Evolutionary conservation across 2,113 vertebrate genomes (phyloP), one percentile per base, ranked within the genome.

Genomic region (Bos taurus): DNA sequence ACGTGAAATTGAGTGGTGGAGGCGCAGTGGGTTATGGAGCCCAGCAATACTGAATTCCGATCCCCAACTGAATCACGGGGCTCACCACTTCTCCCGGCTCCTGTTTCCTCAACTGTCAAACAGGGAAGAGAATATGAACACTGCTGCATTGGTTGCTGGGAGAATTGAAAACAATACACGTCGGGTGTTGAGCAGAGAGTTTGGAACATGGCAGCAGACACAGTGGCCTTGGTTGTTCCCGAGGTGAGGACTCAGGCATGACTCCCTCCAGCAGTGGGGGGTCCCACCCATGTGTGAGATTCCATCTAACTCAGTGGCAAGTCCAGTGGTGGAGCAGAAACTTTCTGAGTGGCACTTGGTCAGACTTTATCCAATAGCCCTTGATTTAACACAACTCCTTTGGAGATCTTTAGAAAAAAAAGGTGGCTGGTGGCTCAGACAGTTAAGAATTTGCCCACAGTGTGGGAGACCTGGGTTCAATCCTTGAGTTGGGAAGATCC

Each of bases 161-260:
- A 85, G 56, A 84, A 60, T 2, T 50, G 78, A 85, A 48, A 83
- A 33, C 23, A 64, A 1, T 10, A 9, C 6, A 10, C 7, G n/a
- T 2, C 13, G 48, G 54, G 17, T 21, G 56, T 9, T n/a, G 13
- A 54, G 82, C 28, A 23, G n/a, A 48, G n/a, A 52, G 78, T 28
- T 7, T 2, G 4, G 26, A 52, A 57, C 2, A 7, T 0, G 1
- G 30, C 62, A 26, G 74, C 78, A 17, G 54, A 23, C 0, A 10
- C 0, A 33, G 43, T 10, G 62, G 71, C 54, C 46, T 59, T 74
- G 9, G 23, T 40, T 43, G 40, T 30, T 67, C 48, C 26, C 7
- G 4, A 30, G 1, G 33, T 10, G 30, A 60, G 15, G 59, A 33
- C 40, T 25, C 48, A 40, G 62, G 23, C 1, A 0, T 6, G 3